Conservation (phyloP, 2,888 invertebrate species). For the Pyralis farinalis region DNA sequence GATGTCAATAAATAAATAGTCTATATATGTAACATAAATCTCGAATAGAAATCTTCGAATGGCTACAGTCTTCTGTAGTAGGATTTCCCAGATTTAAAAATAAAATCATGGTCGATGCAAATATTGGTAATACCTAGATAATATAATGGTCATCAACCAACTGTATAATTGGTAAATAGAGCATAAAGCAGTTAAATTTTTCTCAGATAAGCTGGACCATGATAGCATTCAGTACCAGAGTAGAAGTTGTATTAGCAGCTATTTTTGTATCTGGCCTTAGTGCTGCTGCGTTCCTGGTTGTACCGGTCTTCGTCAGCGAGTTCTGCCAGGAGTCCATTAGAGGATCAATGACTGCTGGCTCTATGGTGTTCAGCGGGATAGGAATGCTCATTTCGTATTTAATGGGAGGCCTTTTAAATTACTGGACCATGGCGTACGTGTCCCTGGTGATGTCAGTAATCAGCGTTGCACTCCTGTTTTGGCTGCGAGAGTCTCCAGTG, state of each 20-base stretch:
- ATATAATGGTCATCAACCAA: too few relatives aligned
- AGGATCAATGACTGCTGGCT: slow-evolving; percentile 48
- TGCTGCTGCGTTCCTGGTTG: slow-evolving; percentile 36
- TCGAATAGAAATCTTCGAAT: too few relatives aligned
- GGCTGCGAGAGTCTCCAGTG: slow-evolving; percentile 52
- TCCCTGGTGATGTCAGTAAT: slow-evolving; percentile 33
- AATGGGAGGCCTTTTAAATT: slow-evolving; percentile 46
- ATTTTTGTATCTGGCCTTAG: slow-evolving; percentile 51
- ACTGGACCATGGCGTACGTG: slow-evolving; percentile 42
- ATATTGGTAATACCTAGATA: too few relatives aligned
- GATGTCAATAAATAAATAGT: too few relatives aligned
- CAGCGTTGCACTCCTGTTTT: slow-evolving; percentile 27
- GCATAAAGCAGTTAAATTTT: too few relatives aligned
- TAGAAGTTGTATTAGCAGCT: slow-evolving; percentile 45
- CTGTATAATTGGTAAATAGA: too few relatives aligned
- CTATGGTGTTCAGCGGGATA: slow-evolving; percentile 43
- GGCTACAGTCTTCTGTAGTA: too few relatives aligned
- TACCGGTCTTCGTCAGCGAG: slow-evolving; percentile 51
- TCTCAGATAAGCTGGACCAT: slow-evolving; percentile 49
- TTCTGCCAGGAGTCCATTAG: slow-evolving; percentile 56
- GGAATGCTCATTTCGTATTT: slow-evolving; percentile 56
- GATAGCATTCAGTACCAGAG: slow-evolving; percentile 31
- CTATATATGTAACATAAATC: too few relatives aligned
- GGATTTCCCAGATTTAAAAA: too few relatives aligned
- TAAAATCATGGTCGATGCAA: too few relatives aligned